Base-by-base conservation (phyloP, 1,140 invertebrate genomes). In the Phenacoccus solenopsis region DNA sequence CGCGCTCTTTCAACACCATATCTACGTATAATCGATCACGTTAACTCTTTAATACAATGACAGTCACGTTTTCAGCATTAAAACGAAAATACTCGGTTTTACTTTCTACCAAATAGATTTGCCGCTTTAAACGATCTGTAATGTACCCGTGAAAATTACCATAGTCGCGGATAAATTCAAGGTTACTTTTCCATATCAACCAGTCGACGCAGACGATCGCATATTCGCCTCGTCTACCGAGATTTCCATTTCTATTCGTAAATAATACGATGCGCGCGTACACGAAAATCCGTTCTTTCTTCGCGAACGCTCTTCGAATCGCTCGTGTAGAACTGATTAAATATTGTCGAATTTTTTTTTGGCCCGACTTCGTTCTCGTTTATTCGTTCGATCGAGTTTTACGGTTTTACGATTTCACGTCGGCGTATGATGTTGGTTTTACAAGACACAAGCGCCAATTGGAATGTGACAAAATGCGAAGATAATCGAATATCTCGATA, bases 301-400 rank as follows among this genome's bases (percentile, higher is more conserved):
- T 7, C 13, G n/a, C n/a, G n/a, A n/a, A n/a, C n/a, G n/a, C n/a
- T n/a, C 5, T n/a, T 32, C 20, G 20, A 49, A 49, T 49, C 38
- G 38, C 38, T 49, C 38, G 38, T 49, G 38, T 49, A 49, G 38
- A 49, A 49, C 38, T 49, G 38, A 49, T 49, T 49, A 49, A 49
- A 49, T 49, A 49, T 49, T n/a, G 16, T 49, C 30, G 5, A 32
- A 13, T 7, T 32, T 32, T 13, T 32, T 13, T 32, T 32, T 32
- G 5, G 30, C 30, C 13, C 30, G 13, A 7, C 30, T 32, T 5
- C 30, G 30, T 13, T 13, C 16, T 2, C 38, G 38, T 49, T 7
- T 13, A 5, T 32, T 7, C 30, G 30, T 49, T 16, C 38, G 16
- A 49, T 49, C 13, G 30, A 13, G 5, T 32, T 49, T 49, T n/a